These are phyloP conservation scores for Saimiri boliviensis DNA, from an alignment of 2,113 vertebrate genomes.

Conservation along the genomic window DNA sequence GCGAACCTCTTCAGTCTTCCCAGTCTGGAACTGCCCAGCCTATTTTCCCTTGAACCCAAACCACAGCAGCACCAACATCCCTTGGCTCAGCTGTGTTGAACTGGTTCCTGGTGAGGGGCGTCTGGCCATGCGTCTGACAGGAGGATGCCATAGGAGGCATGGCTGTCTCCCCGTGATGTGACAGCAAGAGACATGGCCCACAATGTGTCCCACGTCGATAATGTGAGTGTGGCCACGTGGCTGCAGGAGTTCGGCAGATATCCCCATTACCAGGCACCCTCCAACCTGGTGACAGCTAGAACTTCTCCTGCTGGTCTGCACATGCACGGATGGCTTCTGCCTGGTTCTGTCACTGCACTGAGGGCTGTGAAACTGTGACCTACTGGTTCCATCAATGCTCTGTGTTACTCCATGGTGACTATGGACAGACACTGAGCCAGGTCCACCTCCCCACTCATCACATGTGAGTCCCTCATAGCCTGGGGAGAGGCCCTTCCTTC, in stretches of 20 bases:
- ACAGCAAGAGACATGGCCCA: not conserved
- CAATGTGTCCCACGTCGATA: fast-evolving
- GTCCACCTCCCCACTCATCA: too few relatives aligned
- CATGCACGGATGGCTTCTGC: not conserved
- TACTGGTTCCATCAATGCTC: not conserved
- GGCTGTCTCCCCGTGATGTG: too few relatives aligned
- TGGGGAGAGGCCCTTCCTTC: not conserved
- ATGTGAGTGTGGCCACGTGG: not conserved
- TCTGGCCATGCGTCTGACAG: not conserved
- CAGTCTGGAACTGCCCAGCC: not conserved
- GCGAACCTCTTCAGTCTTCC: not conserved
- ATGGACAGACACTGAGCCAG: too few relatives aligned
- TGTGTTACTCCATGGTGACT: not conserved
- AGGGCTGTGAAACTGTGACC: not conserved
- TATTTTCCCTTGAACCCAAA: not conserved
- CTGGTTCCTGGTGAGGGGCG: not conserved
- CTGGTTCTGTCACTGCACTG: fast-evolving
- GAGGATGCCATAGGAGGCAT: not conserved
- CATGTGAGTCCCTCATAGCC: not conserved
- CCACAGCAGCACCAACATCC: not conserved
- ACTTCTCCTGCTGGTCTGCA: not conserved
- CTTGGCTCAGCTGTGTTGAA: not conserved
- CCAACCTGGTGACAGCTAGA: not conserved
- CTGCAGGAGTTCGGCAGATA: fast-evolving
- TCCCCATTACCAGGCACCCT: too few relatives aligned